Conservation (phyloP, 2,797 vertebrate genomes). For the Catharus ustulatus region DNA sequence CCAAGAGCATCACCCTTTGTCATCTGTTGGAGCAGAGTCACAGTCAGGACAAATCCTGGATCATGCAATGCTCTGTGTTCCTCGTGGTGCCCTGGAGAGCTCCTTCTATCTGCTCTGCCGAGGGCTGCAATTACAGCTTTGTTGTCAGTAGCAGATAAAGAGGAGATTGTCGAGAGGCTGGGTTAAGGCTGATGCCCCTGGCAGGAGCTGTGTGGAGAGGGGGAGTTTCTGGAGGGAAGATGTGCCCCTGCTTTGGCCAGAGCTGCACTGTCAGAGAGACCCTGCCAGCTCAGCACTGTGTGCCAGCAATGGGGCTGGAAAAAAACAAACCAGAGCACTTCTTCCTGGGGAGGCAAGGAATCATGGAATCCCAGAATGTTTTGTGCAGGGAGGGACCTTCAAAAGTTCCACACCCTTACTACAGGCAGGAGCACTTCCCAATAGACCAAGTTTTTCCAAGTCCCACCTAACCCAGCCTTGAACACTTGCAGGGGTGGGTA, state of each 20-base stretch:
- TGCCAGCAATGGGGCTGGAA: not conserved
- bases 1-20: not conserved
- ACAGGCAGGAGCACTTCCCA: not conserved
- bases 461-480: not conserved
- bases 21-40: not conserved
- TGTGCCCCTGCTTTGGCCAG: not conserved
- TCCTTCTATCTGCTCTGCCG: not conserved
- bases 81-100: not conserved
- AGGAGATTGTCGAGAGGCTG: not conserved
- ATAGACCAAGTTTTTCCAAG: not conserved
- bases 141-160: slow-evolving; percentile 20
- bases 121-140: slow-evolving; percentile 12
- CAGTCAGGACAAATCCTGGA: not conserved
- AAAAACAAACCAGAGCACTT: not conserved
- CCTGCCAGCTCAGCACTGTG: not conserved
- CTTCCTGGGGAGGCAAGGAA: not conserved
- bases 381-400: not conserved
- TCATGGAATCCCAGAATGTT: not conserved
- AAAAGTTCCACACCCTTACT: not conserved
- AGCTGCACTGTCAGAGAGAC: not conserved
- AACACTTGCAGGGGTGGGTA: not conserved
- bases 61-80: accelerated
- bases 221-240: not conserved
- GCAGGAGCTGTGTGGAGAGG: accelerated
- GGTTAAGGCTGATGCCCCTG: not conserved